These are phyloP conservation scores for Rhea americana DNA, from an alignment of 2,113 vertebrate genomes.

Conservation along the genomic window DNA sequence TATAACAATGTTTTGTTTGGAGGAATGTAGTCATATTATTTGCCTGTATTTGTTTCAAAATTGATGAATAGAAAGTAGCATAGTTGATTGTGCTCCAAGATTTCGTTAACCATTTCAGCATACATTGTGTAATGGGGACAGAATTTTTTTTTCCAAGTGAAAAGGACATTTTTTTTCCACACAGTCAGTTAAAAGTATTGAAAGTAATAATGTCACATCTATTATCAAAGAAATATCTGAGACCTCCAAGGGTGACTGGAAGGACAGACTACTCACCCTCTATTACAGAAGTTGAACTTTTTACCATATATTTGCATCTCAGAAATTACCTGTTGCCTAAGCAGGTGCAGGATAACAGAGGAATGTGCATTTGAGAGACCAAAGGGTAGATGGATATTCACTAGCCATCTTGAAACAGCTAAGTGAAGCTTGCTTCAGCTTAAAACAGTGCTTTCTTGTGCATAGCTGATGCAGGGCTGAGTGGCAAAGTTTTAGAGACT, in stretches of 20 bases:
- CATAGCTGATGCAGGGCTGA: rapidly evolving
- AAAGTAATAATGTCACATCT: neutral
- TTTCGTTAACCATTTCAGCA: neutral
- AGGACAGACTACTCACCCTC: neutral
- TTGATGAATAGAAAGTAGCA: neutral
- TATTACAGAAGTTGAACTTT: neutral
- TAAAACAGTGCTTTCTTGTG: neutral
- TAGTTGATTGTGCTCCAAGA: neutral
- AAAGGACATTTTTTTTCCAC: neutral
- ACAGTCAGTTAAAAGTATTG: neutral
- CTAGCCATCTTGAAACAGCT: neutral
- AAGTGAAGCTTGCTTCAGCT: neutral
- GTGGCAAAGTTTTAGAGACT: neutral
- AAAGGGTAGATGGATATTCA: neutral
- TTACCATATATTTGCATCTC: neutral
- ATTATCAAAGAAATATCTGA: neutral
- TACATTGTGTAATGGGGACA: neutral
- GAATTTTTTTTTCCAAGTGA: neutral
- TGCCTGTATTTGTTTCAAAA: neutral
- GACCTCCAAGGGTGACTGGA: neutral
- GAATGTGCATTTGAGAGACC: neutral
- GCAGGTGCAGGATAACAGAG: neutral
- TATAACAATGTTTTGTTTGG: neutral
- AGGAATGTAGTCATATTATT: neutral
- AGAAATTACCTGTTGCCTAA: neutral